phyloP scores from a whole-genome alignment of 2,113 vertebrate species.

The Brachirus orientalis region DNA sequence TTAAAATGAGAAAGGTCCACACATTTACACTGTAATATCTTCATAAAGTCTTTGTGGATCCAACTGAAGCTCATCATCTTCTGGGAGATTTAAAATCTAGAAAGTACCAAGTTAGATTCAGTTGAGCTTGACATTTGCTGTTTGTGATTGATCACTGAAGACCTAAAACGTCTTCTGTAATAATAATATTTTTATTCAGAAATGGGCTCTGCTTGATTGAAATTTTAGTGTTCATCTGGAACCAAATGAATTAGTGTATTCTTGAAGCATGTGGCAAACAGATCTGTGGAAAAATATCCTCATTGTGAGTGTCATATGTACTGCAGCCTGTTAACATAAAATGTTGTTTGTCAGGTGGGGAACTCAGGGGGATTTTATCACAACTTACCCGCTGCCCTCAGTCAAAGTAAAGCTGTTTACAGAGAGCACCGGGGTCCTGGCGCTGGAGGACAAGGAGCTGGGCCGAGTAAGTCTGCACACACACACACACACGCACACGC shows the following conservation, averaged over 20 bases:
- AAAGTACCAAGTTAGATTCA: not conserved
- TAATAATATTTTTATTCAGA: no score
- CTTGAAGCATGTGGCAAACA: not conserved
- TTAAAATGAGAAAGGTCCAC: no score
- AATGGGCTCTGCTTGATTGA: no score
- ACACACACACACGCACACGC: not conserved
- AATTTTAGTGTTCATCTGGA: no score
- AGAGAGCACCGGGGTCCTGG: slow-evolving; percentile 94
- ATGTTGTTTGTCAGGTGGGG: slow-evolving; percentile 88
- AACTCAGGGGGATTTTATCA: slow-evolving; percentile 97
- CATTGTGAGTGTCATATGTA: not conserved
- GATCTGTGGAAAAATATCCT: not conserved
- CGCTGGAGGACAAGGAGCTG: slow-evolving; percentile 97
- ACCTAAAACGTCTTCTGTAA: not conserved
- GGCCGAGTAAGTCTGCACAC: slow-evolving; percentile 86
- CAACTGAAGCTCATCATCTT: no score
- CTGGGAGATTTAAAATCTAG: no score
- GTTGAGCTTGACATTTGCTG: not conserved
- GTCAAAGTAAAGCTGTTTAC: slow-evolving; percentile 99
- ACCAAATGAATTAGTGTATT: no score
- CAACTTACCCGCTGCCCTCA: slow-evolving; percentile 91
- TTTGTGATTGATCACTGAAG: not conserved
- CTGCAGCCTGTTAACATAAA: not conserved
- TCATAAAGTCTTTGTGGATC: no score
- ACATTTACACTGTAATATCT: no score